Evolutionary conservation across 2,888 invertebrate species (phyloP), one percentile per base, ranked within the genome.

Genomic region (Microplitis manilae): DNA sequence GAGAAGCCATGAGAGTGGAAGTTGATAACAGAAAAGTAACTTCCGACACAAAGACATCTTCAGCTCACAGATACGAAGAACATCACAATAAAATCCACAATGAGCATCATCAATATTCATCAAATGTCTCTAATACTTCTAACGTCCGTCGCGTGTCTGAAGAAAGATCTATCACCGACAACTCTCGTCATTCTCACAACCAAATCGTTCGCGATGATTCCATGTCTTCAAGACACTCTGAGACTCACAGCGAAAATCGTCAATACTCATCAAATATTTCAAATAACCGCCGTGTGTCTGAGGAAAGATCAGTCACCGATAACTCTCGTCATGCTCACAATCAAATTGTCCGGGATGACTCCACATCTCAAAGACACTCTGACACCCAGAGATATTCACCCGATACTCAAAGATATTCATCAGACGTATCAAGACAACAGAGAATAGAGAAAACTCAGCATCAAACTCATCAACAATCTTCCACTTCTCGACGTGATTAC

Each of bases 11-110:
- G 1, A 84, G 73, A 70, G 77, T 77, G 13, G 85, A 85, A 17
- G 69, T 79, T 2, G 84, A 83, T 0, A 79, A 40, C 38, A 81
- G 67, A 5, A 82, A 17, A 65, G 60, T 80, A 2, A 81, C 84
- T 7, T 87, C 87, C 8, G 91, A 92, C 80, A 89, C 90, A 1
- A 91, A 90, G 81, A 90, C 90, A 59, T 59, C 59, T 13, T 1
- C 6, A n/a, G 59, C 8, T 59, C 20, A 13, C 5, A 8, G 13
- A 13, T 30, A 65, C 40, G 73, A 73, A 6, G 73, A 73, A 59
- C 73, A 20, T 73, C 73, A 73, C 13, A 17, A 62, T 15, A 61
- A 61, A 17, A 62, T 61, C 38, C 61, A 78, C 59, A 81, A 77
- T 68, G 82, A 82, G 61, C 81, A 82, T 64, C 78, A 81, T 73